Conservation (phyloP, 1,140 invertebrate genomes). For the Brachystomella parvula region DNA sequence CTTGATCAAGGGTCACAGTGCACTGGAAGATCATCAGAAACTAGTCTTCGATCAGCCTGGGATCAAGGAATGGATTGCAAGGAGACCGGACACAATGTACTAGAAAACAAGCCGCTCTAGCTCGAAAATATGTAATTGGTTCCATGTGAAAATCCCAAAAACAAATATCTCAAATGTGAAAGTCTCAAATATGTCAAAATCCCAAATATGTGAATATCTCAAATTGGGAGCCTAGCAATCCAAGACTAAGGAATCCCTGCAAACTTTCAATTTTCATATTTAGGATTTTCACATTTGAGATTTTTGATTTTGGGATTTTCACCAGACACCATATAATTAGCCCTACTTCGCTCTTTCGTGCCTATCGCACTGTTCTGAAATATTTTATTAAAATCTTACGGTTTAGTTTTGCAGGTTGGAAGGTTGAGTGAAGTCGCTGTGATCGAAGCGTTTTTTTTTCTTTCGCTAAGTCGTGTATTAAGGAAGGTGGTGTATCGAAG, state of each 20-base stretch:
- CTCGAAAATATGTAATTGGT: not conserved
- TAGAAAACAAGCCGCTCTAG: too few species aligned
- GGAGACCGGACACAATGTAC: conserved; percentile 13
- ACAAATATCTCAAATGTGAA: not conserved
- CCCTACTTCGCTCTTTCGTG: too few species aligned
- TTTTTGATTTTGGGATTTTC: too few species aligned
- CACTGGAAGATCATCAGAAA: not conserved
- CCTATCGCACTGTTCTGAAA: too few species aligned
- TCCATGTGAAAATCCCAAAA: not conserved
- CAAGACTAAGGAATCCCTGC: not conserved
- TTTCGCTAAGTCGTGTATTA: too few species aligned
- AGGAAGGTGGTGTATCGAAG: too few species aligned
- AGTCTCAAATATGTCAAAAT: not conserved
- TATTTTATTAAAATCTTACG: too few species aligned
- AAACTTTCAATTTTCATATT: not conserved
- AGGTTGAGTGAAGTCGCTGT: too few species aligned
- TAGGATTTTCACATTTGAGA: too few species aligned
- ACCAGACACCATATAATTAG: too few species aligned
- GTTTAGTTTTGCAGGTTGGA: too few species aligned
- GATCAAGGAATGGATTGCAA: conserved; percentile 27
- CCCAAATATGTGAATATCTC: not conserved
- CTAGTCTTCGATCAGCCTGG: conserved; percentile 1
- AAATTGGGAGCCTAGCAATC: not conserved
- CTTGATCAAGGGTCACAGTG: not conserved
- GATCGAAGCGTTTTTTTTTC: too few species aligned